Conservation (phyloP, 2,888 invertebrate species). For the Hirudinaria manillensis region DNA sequence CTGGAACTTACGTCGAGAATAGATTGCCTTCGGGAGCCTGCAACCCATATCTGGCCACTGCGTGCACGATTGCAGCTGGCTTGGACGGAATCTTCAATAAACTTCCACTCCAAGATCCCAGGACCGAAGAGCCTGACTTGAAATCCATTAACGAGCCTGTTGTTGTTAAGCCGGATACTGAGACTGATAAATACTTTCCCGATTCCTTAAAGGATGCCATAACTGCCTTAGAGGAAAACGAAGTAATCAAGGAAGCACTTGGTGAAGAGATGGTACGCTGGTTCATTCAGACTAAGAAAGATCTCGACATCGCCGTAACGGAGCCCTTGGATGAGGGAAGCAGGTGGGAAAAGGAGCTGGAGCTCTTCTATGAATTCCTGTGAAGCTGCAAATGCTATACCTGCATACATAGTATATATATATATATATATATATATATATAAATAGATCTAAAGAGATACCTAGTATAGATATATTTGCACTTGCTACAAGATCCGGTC, state of each 20-base stretch:
- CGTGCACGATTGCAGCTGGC: slow-evolving; percentile 39
- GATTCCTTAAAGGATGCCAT: slow-evolving; percentile 33
- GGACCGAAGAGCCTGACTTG: background rate
- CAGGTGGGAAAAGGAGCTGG: slow-evolving; percentile 11
- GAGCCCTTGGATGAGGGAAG: background rate
- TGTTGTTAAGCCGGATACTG: background rate
- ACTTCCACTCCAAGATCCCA: slow-evolving; percentile 24
- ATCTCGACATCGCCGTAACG: slow-evolving; percentile 29
- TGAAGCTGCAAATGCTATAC: background rate
- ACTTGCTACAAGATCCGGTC: no score
- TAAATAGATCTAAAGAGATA: no score
- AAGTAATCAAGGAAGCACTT: slow-evolving; percentile 27
- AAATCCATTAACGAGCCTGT: background rate
- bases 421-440: background rate
- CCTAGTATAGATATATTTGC: no score
- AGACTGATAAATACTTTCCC: slow-evolving; percentile 26
- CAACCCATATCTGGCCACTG: slow-evolving; percentile 39
- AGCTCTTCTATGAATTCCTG: slow-evolving; percentile 17
- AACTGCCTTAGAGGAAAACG: slow-evolving; percentile 30
- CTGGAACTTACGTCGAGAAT: slow-evolving; percentile 36
- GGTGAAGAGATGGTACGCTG: slow-evolving; percentile 34
- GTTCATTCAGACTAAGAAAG: slow-evolving; percentile 34
- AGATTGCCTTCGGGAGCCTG: slow-evolving; percentile 33
- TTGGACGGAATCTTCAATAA: slow-evolving; percentile 36
- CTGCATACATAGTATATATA: background rate